Base-by-base conservation (phyloP, 2,888 invertebrate genomes). In the Exocentrus adspersus region DNA sequence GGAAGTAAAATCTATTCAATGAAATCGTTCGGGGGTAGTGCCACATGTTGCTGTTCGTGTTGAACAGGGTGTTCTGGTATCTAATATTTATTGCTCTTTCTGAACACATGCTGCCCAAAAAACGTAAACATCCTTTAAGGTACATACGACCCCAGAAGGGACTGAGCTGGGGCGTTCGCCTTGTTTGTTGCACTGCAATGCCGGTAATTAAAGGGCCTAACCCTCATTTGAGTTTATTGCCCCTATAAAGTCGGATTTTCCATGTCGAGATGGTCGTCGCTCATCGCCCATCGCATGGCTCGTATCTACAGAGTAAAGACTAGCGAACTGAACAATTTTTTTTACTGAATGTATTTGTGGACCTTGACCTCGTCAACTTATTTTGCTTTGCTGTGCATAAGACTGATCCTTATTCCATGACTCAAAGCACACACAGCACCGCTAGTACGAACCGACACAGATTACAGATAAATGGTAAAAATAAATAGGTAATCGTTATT, bases 331-430 rank as follows among this genome's bases (percentile, higher is more conserved):
- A n/a, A n/a, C n/a, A n/a, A n/a, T n/a, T n/a, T n/a, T n/a, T n/a
- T n/a, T n/a, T n/a, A n/a, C n/a, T n/a, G 37, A 5, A 19, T 37
- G 19, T 51, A 19, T 37, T n/a, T 19, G 32, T 51, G 51, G 37
- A 37, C 51, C 51, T 37, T 51, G 51, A 51, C 51, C 51, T 30
- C 51, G 24, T 10, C 30, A 50, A 50, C 17, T 32, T 17, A 9
- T n/a, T 32, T 10, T 32, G 37, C 32, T 51, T 51, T 32, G 51
- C 37, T 32, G 17, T n/a, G 32, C n/a, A n/a, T n/a, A n/a, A 17
- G 10, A 51, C 10, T 37, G 32, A 19, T 32, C 30, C 19, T 51
- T 10, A 32, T 12, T 37, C 7, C 16, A 51, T 51, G 51, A 51
- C 32, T 51, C 51, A 51, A 30, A 19, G 32, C 9, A 21, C 20